phyloP scores from a whole-genome alignment of 2,888 invertebrate species.

The Incurvaria masculella region DNA sequence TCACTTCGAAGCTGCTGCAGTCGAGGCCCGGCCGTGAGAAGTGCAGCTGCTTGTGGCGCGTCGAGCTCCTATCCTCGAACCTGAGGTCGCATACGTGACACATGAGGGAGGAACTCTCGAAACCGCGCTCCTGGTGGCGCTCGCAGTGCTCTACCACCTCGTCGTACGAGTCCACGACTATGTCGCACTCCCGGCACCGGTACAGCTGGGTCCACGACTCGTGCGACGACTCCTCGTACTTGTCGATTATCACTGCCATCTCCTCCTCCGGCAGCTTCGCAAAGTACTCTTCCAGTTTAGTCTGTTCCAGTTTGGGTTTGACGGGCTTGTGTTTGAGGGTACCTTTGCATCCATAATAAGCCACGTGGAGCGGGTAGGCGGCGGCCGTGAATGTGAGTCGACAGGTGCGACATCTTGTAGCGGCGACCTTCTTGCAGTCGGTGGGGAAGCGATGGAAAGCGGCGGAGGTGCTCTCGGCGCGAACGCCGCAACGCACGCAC shows the following conservation, averaged over 20 bases:
- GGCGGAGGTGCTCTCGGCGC: background rate
- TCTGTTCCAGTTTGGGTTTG: too few relatives aligned
- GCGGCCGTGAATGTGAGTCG: background rate
- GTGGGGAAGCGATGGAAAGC: too few relatives aligned
- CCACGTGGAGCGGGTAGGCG: background rate
- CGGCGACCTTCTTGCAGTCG: background rate
- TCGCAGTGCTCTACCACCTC: constrained; percentile 30
- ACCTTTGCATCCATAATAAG: background rate
- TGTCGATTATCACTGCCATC: constrained; percentile 2
- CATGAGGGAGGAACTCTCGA: constrained; percentile 14
- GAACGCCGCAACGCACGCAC: background rate
- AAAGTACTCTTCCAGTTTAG: too few relatives aligned
- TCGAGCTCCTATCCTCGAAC: constrained; percentile 23
- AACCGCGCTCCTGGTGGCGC: constrained; percentile 22
- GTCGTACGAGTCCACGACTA: constrained; percentile 27
- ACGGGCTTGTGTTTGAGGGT: too few relatives aligned
- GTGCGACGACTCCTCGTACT: constrained; percentile 11
- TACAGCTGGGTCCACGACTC: constrained; percentile 29
- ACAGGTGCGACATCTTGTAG: background rate
- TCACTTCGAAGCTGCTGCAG: constrained; percentile 23
- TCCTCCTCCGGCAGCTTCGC: too few relatives aligned
- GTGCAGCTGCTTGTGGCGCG: constrained; percentile 24
- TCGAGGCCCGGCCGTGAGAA: constrained; percentile 13
- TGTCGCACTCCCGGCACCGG: constrained; percentile 24
- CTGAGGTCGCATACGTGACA: constrained; percentile 27